Evolutionary conservation across 2,797 vertebrate genomes (phyloP).

Genomic region (Hemibagrus guttatus): DNA sequence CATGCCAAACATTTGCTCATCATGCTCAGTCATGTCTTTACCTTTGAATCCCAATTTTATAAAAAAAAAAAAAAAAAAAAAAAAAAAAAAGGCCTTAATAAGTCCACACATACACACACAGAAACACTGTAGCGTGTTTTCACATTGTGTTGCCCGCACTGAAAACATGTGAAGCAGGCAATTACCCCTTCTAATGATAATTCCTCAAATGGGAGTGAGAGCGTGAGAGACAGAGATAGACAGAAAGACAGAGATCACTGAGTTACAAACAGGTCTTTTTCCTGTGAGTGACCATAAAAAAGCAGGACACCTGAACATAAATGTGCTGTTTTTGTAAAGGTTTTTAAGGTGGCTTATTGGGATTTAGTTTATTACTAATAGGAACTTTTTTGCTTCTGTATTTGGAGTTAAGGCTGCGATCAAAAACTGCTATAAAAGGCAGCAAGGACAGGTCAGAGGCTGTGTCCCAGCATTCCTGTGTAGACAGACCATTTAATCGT

Average conservation of each 20-base stretch:
- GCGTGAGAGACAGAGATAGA: neutral
- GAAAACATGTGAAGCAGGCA: constrained; percentile 70
- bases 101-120: neutral
- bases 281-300: neutral
- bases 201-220: constrained; percentile 67
- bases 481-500: neutral
- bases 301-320: neutral
- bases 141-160: neutral
- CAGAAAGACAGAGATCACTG: neutral
- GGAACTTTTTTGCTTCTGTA: neutral
- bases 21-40: constrained; percentile 1
- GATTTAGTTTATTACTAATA: constrained; percentile 8
- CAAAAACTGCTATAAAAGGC: neutral
- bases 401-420: neutral
- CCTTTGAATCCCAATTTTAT: neutral
- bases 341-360: neutral
- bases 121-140: neutral
- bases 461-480: neutral
- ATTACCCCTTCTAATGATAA: constrained; percentile 78
- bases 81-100: neutral
- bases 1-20: neutral
- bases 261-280: neutral
- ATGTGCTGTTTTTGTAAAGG: neutral
- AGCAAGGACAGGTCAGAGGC: neutral
- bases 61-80: too few species aligned